Base-by-base conservation (phyloP, 2,797 vertebrate species). In the Spondyliosoma cantharus region DNA sequence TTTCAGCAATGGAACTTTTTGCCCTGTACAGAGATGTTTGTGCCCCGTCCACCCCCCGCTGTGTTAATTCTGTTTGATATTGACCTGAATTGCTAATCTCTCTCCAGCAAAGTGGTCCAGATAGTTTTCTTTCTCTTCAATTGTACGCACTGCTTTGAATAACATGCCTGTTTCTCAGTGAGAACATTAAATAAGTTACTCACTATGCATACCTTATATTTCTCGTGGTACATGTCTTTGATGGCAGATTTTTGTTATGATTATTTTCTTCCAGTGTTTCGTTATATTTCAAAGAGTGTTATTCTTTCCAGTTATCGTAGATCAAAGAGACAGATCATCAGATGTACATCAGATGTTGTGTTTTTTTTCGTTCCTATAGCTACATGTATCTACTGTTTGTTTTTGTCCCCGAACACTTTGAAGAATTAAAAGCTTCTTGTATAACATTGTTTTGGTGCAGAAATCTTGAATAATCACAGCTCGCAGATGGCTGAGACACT, bases 271-370 rank as follows among this genome's bases (percentile, higher is more conserved):
- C 48, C 3, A 13, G 0, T 60, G 20, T 70, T 59, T 61, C 20
- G 29, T 72, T 61, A 20, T 53, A 27, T 50, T 63, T 60, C 29
- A 37, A 48, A 27, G 19, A n/a, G 22, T 57, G 37, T 57, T 67
- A 8, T 74, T 83, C 24, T 63, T 69, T 73, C 24, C 13, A 14
- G 64, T 37, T 74, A 64, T 66, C 5, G 2, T 32, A 45, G 71
- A 78, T 83, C 68, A 85, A 78, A 78, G 45, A 56, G 60, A 15
- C 16, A 19, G 69, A 46, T 64, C 46, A 57, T 84, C 70, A 86
- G 42, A 62, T 86, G 54, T 48, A 60, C 74, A 71, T 89, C 77
- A 87, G 84, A 87, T 91, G 82, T 71, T 78, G 57, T 60, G 29
- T 48, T 78, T 65, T 76, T 84, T 66, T 59, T n/a, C n/a, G 22